Percentiles rank a stretch among this genome's conserved stretches.
Evolutionary conservation across 2,113 vertebrate genomes (phyloP).

Genomic region (Muntiacus muntjak): DNA sequence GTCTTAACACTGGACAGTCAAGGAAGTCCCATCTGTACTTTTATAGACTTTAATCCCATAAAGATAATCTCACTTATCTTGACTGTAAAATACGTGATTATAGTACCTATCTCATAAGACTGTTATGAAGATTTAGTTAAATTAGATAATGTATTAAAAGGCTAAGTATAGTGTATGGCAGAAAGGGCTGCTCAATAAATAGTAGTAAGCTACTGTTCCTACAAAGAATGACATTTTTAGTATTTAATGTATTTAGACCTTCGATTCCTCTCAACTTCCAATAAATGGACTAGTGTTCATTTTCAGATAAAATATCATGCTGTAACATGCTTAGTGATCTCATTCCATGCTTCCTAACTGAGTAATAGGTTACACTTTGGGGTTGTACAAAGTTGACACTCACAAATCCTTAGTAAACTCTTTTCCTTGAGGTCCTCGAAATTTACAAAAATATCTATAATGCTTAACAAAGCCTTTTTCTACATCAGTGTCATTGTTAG

Average conservation of each 20-base stretch:
- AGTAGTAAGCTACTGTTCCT: background rate
- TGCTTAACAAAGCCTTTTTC: background rate
- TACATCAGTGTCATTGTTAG: background rate
- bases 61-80: background rate
- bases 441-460: background rate
- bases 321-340: background rate
- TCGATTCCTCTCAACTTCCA: background rate
- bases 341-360: conserved; percentile 8
- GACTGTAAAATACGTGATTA: background rate
- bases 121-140: background rate
- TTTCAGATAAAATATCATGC: background rate
- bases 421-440: background rate
- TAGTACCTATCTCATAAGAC: background rate
- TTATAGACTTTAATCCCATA: background rate
- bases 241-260: background rate
- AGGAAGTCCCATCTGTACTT: background rate
- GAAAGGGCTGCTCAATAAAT: background rate
- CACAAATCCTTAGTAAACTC: background rate
- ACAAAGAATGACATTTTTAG: background rate
- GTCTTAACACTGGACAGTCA: background rate
- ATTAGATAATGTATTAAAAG: background rate
- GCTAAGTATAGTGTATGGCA: background rate
- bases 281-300: background rate
- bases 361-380: background rate
- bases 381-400: background rate